A percentile compares a stretch with the other conserved stretches of the same genome.
These are phyloP conservation scores for Paramormyrops kingsleyae DNA, from an alignment of 2,113 vertebrate species.

Conservation along the genomic window DNA sequence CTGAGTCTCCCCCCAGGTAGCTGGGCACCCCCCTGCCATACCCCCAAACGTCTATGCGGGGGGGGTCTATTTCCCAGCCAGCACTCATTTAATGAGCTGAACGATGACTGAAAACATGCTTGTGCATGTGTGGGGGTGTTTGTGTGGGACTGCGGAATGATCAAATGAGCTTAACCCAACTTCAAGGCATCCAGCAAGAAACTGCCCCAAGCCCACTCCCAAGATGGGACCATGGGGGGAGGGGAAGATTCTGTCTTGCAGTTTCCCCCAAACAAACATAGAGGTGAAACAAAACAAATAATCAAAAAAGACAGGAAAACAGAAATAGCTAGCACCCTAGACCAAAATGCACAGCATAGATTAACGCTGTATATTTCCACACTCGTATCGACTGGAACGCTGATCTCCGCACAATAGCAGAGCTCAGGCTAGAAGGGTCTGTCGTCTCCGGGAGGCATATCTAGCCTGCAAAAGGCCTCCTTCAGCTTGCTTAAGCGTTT, in stretches of 20 bases:
- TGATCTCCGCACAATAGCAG: neutral
- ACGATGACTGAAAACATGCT: neutral
- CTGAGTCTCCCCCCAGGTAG: neutral
- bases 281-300: neutral
- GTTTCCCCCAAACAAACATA: neutral
- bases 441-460: neutral
- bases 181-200: neutral
- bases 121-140: neutral
- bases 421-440: neutral
- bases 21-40: neutral
- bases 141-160: neutral
- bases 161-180: neutral
- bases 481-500: neutral
- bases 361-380: neutral
- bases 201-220: neutral
- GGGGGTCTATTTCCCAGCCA: neutral
- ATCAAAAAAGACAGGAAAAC: neutral
- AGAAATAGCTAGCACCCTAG: neutral
- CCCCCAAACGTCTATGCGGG: neutral
- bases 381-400: neutral
- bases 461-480: neutral
- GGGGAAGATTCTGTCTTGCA: neutral
- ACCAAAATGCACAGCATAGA: neutral
- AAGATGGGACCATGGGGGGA: neutral
- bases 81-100: neutral